Base-by-base conservation (phyloP, 2,797 vertebrate genomes). In the Sphaeramia orbicularis region DNA sequence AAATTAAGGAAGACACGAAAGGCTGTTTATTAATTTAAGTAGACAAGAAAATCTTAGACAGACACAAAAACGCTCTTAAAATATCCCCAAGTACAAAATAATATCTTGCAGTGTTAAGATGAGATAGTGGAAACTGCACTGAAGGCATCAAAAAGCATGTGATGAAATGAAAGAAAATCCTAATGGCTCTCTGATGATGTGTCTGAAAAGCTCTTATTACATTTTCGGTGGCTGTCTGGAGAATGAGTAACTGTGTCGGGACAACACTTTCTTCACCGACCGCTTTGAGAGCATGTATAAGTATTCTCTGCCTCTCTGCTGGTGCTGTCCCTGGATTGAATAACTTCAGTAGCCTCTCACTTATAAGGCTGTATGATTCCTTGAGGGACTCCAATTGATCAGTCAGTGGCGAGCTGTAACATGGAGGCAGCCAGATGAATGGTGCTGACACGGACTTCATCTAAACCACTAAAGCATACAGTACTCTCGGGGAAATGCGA, bases 311-410 rank as follows among this genome's bases (percentile, higher is more conserved):
- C 49, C 48, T 62, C 24, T 68, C 51, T 65, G 56, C 59, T 50
- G 35, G 55, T 19, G 63, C 75, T 83, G 83, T 85, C 87, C 76
- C 74, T 76, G 67, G 85, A 88, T 92, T 91, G 90, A 91, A 93
- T 92, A 90, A 89, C 85, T 91, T 82, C 84, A 76, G 84, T 85
- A 83, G 77, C 78, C 86, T 88, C 89, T 92, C 83, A 91, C 85
- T 92, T 89, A 79, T 79, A 86, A 90, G 85, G 66, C 79, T 75
- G 76, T 81, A 65, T 68, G 83, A 90, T 92, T 92, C 88, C 89
- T 90, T 84, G 71, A 86, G 91, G 85, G 87, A 87, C 71, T 75
- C 71, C 81, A 83, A 92, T 91, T 93, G 90, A 92, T 93, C 89
- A 91, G 86, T 89, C 85, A 82, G 83, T 73, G 64, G 83, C 80